phyloP scores from a whole-genome alignment of 2,888 invertebrate species.

The Gibbula magus region DNA sequence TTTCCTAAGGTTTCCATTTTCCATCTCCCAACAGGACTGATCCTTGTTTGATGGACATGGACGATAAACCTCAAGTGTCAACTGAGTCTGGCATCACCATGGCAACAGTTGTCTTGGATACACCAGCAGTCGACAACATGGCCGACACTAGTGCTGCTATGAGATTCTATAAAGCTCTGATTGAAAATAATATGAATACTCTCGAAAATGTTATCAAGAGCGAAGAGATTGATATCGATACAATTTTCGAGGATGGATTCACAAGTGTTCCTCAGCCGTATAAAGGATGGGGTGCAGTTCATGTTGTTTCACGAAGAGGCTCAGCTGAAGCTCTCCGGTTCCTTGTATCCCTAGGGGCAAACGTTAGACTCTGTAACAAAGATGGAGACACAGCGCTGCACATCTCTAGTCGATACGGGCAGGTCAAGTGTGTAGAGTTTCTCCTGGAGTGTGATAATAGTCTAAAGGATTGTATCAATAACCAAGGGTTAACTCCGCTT shows the following conservation, averaged over 20 bases:
- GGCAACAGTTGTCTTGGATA: slow-evolving; percentile 13
- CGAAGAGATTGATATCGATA: slow-evolving; percentile 49
- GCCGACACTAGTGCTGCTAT: slow-evolving; percentile 22
- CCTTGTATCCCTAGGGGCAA: slow-evolving; percentile 53
- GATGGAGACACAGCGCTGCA: slow-evolving; percentile 61
- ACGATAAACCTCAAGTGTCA: neutral
- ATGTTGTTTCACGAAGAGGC: slow-evolving; percentile 51
- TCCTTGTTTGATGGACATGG: neutral
- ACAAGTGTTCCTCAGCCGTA: slow-evolving; percentile 52
- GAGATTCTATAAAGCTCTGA: slow-evolving; percentile 51
- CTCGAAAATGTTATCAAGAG: slow-evolving; percentile 42
- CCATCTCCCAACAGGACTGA: slow-evolving; percentile 25
- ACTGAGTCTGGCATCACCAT: neutral
- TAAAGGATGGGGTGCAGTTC: slow-evolving; percentile 51
- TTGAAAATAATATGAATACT: slow-evolving; percentile 47
- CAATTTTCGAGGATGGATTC: slow-evolving; percentile 47
- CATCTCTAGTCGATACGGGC: slow-evolving; percentile 60
- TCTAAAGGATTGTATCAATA: slow-evolving; percentile 56
- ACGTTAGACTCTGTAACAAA: slow-evolving; percentile 48
- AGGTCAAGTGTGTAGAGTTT: slow-evolving; percentile 50
- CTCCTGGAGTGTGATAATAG: slow-evolving; percentile 46
- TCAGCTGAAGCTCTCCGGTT: slow-evolving; percentile 45
- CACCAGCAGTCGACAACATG: neutral
- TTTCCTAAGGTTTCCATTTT: slow-evolving; percentile 10
- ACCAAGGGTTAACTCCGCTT: slow-evolving; percentile 62